Evolutionary conservation across 1,140 invertebrate species (phyloP).

Genomic region (Paracyclopina nana): DNA sequence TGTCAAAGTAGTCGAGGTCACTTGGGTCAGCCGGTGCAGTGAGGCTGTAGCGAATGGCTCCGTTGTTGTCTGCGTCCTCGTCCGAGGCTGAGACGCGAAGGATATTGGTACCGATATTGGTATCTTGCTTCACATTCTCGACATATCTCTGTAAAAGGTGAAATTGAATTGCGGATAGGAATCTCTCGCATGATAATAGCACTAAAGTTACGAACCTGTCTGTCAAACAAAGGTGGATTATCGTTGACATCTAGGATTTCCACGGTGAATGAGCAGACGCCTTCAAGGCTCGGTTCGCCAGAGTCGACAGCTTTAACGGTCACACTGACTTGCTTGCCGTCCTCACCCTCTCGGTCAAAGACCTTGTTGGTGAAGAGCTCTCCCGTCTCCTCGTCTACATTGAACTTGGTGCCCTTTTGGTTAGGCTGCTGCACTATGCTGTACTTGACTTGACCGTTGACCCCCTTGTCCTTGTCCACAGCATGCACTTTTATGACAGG

Average conservation of each 20-base stretch:
- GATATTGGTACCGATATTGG: conserved; percentile 82
- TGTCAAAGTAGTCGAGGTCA: conserved; percentile 81
- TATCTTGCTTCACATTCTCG: conserved; percentile 89
- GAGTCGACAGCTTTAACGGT: conserved; percentile 90
- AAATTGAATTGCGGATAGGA: too few relatives aligned
- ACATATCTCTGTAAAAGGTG: conserved; percentile 62
- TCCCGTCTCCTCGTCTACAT: conserved; percentile 78
- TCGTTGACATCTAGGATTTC: conserved; percentile 87
- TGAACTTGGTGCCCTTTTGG: conserved; percentile 86
- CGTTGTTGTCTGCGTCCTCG: conserved; percentile 87
- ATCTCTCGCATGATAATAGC: not conserved
- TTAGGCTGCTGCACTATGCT: conserved; percentile 89
- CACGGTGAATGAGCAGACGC: conserved; percentile 85
- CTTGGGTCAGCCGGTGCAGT: conserved; percentile 60
- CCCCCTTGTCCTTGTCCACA: conserved; percentile 79
- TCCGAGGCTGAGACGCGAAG: conserved; percentile 78
- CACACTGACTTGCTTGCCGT: conserved; percentile 84
- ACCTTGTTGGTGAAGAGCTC: conserved; percentile 87
- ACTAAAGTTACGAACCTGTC: conserved; percentile 48
- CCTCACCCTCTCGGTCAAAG: conserved; percentile 82
- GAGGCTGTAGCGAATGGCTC: conserved; percentile 41
- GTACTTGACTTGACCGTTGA: conserved; percentile 80
- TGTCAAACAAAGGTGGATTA: conserved; percentile 76
- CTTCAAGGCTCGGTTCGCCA: conserved; percentile 79
- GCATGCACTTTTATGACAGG: conserved; percentile 72